Base-by-base conservation (phyloP, 2,113 vertebrate genomes). In the Glaucomys volans region DNA sequence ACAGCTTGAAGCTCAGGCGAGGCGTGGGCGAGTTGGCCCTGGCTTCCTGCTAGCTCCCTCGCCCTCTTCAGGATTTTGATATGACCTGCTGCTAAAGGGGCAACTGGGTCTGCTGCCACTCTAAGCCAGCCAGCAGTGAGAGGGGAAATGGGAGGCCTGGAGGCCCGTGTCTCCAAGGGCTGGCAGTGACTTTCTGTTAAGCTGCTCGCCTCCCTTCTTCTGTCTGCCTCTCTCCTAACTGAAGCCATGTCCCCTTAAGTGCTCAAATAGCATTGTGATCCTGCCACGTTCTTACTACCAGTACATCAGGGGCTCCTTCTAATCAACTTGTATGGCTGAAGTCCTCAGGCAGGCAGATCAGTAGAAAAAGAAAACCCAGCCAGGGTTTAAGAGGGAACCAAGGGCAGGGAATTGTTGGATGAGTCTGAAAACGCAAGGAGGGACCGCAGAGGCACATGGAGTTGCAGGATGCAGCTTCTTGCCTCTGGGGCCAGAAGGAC, bases 81-180 rank as follows among this genome's bases (percentile, higher is more conserved):
- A 2, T 13, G 5, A 2, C 66, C 1, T 7, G 22, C 37, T 50
- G 12, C 40, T 64, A 8, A 32, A 74, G 17, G 64, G 1, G 30
- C 26, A 12, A 1, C 74, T 40, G 3, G n/a, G 0, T n/a, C 84
- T 18, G 8, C 35, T 32, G 35, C 37, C 18, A 0, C 11, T 42
- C 22, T 0, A 14, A 50, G 17, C 8, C 9, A 50, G 17, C 8
- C 9, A 32, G 30, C 44, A 22, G 59, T n/a, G 64, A 87, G 44
- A 1, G 16, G 42, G 22, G 52, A 28, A 24, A 0, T 1, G 24
- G 35, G 20, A 2, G 17, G 52, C 17, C 24, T 44, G 7, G 0
- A 8, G 4, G 17, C 37, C 1, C 8, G 47, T 37, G 4, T 26
- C 50, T n/a, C 20, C 83, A 24, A 4, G 4, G 83, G 22, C 67